phyloP scores from a whole-genome alignment of 2,888 invertebrate species.

The Chaetogeoica ovagalla region DNA sequence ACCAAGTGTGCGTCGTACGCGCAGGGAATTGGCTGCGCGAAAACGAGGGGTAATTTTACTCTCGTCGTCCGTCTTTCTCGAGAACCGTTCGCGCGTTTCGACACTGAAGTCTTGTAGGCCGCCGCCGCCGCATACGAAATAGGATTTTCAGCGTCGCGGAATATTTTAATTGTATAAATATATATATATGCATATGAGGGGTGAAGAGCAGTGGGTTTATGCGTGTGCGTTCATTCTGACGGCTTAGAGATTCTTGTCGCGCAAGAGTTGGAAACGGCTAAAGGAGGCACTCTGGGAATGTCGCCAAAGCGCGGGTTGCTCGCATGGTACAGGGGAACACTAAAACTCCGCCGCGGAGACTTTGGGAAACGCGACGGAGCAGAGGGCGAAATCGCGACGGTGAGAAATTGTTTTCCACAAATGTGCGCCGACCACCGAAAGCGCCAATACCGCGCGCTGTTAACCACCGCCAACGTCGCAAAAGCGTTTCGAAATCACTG shows the following conservation, averaged over 20 bases:
- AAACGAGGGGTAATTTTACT: constrained; percentile 36
- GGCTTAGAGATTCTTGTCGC: constrained; percentile 38
- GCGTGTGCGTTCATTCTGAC: neutral
- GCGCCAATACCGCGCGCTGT: neutral
- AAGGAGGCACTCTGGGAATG: constrained; percentile 51
- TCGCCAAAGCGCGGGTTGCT: constrained; percentile 38
- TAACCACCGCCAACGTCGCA: constrained; percentile 31
- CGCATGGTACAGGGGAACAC: constrained; percentile 12
- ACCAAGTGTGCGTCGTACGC: no score
- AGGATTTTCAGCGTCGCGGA: constrained; percentile 15
- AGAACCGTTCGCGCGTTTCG: neutral
- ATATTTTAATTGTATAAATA: constrained; percentile 45
- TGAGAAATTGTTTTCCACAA: constrained; percentile 31
- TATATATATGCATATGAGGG: neutral
- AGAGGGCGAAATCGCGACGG: constrained; percentile 26
- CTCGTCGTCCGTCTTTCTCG: constrained; percentile 10
- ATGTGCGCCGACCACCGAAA: constrained; percentile 9
- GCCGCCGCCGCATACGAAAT: neutral
- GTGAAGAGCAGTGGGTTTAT: neutral
- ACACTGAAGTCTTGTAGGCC: no score
- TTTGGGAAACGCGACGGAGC: constrained; percentile 37
- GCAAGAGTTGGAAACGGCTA: constrained; percentile 17
- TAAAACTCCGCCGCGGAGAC: constrained; percentile 37
- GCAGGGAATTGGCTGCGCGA: no score
- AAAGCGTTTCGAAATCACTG: constrained; percentile 41